Conservation (phyloP, 1,140 invertebrate species). For the Euura saliciscinereae region DNA sequence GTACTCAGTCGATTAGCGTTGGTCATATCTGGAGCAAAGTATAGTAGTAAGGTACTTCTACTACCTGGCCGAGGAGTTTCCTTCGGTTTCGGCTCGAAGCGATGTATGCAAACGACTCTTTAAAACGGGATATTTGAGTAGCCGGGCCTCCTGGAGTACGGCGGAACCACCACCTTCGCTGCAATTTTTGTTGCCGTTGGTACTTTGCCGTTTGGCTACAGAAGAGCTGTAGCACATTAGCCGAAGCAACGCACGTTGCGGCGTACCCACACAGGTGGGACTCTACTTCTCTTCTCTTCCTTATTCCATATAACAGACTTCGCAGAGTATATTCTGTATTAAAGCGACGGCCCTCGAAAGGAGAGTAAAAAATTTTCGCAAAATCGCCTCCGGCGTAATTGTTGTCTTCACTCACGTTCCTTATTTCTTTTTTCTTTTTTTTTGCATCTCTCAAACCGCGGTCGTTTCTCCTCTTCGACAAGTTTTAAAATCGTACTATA, state of each 20-base stretch:
- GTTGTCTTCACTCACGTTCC: background rate
- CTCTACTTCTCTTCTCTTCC: background rate
- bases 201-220: background rate
- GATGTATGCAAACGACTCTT: constrained; percentile 47
- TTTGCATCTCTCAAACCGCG: background rate
- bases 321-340: too few species aligned
- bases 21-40: too few species aligned
- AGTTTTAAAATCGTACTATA: too few species aligned
- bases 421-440: background rate
- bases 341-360: background rate
- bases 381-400: constrained; percentile 8
- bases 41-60: too few species aligned
- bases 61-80: too few species aligned
- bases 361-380: background rate
- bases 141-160: constrained; percentile 27
- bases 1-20: too few species aligned
- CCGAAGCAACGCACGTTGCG: too few species aligned
- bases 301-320: too few species aligned
- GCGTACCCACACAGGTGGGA: background rate
- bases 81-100: constrained; percentile 32
- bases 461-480: too few species aligned
- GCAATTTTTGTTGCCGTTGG: constrained; percentile 3
- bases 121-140: constrained; percentile 56
- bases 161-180: constrained; percentile 8
- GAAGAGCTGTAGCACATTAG: background rate